A percentile compares a stretch with the other conserved stretches of the same genome.
Conservation (phyloP, 2,113 vertebrate genomes). For the Corynorhinus townsendii region DNA sequence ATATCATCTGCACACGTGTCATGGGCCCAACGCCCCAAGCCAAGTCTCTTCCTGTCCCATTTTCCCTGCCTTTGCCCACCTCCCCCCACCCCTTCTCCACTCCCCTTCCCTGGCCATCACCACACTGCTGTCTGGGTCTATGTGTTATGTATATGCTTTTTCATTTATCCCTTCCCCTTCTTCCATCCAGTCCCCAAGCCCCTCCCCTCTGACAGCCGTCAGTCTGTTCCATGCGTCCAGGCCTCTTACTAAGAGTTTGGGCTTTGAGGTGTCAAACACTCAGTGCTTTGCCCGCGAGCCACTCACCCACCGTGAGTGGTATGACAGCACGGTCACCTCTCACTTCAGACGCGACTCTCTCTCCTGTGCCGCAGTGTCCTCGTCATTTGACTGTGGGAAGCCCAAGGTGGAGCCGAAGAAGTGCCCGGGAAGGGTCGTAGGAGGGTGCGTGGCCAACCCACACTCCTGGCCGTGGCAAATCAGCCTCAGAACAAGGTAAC, state of each 20-base stretch:
- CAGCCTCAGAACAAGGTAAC: slow-evolving; percentile 90
- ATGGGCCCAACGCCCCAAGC: not conserved
- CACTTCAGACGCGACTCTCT: not conserved
- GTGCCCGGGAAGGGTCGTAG: slow-evolving; percentile 93
- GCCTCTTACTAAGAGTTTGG: not conserved
- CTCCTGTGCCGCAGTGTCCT: slow-evolving; percentile 47
- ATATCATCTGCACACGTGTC: not conserved
- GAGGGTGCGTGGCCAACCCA: slow-evolving; percentile 87
- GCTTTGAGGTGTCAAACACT: not conserved
- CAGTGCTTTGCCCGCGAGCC: too few species aligned
- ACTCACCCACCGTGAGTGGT: fast-evolving
- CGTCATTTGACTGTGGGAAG: slow-evolving; percentile 85
- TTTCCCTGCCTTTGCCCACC: not conserved
- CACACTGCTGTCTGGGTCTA: not conserved
- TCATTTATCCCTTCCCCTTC: not conserved
- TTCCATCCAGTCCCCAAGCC: not conserved
- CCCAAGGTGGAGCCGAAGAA: slow-evolving; percentile 82
- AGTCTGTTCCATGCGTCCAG: not conserved
- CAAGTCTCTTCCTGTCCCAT: not conserved
- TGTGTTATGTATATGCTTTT: not conserved
- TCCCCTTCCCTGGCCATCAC: not conserved
- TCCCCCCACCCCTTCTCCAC: not conserved
- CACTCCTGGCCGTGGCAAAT: slow-evolving; percentile 99
- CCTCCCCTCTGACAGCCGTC: not conserved
- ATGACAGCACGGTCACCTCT: fast-evolving